phyloP scores from a whole-genome alignment of 2,888 invertebrate genomes.

The Phalangium opilio region DNA sequence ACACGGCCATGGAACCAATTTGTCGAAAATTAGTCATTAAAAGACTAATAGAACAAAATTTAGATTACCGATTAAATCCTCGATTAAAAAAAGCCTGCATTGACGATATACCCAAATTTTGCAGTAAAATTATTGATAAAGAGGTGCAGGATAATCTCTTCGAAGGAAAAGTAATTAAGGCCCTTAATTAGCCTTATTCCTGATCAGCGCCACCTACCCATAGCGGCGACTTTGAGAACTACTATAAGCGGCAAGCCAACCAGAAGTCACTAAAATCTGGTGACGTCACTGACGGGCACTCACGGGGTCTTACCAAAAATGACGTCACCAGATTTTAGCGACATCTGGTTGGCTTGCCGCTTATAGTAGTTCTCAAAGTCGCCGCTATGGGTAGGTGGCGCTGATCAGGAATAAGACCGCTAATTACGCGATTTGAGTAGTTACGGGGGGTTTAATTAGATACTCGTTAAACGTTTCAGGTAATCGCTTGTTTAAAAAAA shows the following conservation, averaged over 20 bases:
- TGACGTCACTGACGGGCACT: too few species aligned
- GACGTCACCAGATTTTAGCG: too few species aligned
- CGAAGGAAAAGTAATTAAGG: conserved; percentile 48
- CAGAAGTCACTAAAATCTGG: too few species aligned
- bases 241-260: too few species aligned
- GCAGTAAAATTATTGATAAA: conserved; percentile 35
- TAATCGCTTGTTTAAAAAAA: conserved; percentile 52
- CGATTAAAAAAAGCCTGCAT: conserved; percentile 64
- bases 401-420: too few species aligned
- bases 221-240: too few species aligned
- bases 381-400: too few species aligned
- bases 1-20: conserved; percentile 59
- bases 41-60: conserved; percentile 75
- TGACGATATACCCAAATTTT: conserved; percentile 60
- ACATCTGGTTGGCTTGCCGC: too few species aligned
- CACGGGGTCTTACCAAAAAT: too few species aligned
- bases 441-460: not conserved
- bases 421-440: too few species aligned
- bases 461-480: conserved; percentile 25
- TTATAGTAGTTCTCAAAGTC: too few species aligned
- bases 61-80: conserved; percentile 77
- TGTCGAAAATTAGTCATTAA: conserved; percentile 71
- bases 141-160: conserved; percentile 46
- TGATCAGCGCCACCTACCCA: not conserved
- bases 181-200: too few species aligned